phyloP scores from a whole-genome alignment of 2,113 vertebrate genomes.

The Ahaetulla prasina region DNA sequence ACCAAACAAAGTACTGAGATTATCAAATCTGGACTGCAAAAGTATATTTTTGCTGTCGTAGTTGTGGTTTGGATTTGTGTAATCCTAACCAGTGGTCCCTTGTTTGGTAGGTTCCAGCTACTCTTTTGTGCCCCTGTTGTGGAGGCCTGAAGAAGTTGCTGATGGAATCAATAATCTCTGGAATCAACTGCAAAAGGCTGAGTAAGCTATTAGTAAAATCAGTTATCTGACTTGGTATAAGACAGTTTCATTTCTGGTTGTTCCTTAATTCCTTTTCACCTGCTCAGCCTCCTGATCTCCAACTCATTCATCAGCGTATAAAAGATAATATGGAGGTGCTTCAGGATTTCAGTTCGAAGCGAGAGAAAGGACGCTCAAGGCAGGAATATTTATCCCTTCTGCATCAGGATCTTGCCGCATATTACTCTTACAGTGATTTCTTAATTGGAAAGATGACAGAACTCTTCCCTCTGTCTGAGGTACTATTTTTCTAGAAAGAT shows the following conservation, averaged over 20 bases:
- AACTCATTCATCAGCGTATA: slow-evolving; percentile 85
- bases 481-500: slow-evolving; percentile 40
- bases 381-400: slow-evolving; percentile 82
- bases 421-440: slow-evolving; percentile 92
- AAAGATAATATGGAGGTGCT: slow-evolving; percentile 92
- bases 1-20: not conserved
- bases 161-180: not conserved
- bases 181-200: not conserved
- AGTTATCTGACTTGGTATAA: not conserved
- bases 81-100: not conserved
- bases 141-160: not conserved
- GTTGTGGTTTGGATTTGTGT: not conserved
- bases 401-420: slow-evolving; percentile 84
- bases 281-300: slow-evolving; percentile 77
- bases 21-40: not conserved
- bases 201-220: not conserved
- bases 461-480: slow-evolving; percentile 90
- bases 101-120: not conserved
- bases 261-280: slow-evolving; percentile 66
- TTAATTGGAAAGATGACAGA: slow-evolving; percentile 86
- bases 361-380: slow-evolving; percentile 81
- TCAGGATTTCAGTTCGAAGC: slow-evolving; percentile 78
- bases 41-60: not conserved
- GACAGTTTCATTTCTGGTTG: not conserved
- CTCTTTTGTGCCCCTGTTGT: not conserved